Base-by-base conservation (phyloP, 2,888 invertebrate species). In the Stenotaenia linearis region DNA sequence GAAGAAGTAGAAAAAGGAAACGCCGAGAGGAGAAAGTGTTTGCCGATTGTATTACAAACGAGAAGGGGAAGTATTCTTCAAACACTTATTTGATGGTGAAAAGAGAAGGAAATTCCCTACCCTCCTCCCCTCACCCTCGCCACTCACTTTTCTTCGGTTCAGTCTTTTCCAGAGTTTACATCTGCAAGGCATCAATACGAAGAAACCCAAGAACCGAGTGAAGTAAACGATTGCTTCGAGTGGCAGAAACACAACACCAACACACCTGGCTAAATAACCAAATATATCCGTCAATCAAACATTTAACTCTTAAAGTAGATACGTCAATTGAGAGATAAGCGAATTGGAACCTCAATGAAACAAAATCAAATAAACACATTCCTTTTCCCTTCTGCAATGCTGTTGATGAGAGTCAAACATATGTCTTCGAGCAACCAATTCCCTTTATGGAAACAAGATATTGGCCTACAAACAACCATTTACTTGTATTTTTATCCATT, bases 41-140 rank as follows among this genome's bases (percentile, higher is more conserved):
- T 61, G 61, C 61, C 61, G 61, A 61, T 61, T 61, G 61, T 61
- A 61, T 61, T 61, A 61, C 61, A 61, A 61, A 61, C 61, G 61
- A 61, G 61, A 28, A 61, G 6, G 45, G 61, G 61, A 61, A 61
- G 61, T 61, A 61, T 61, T 61, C 61, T 61, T 61, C 61, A 61
- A 61, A 61, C 61, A 61, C 61, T 61, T 61, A 61, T 61, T 61
- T 61, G 61, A 61, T 61, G 61, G 61, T 61, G 61, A 61, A 61
- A 61, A 61, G 61, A 61, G 61, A 61, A 61, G 61, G 61, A 61
- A 61, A 61, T 61, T 61, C 61, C 61, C 61, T 61, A 25, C 28
- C 61, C 23, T 25, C 28, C 25, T 25, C 61, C 10, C n/a, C 45
- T 45, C n/a, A 1, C 45, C 18, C 4, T 32, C 32, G 32, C 32